Base-by-base conservation (phyloP, 2,888 invertebrate genomes). In the Venusia cambrica region DNA sequence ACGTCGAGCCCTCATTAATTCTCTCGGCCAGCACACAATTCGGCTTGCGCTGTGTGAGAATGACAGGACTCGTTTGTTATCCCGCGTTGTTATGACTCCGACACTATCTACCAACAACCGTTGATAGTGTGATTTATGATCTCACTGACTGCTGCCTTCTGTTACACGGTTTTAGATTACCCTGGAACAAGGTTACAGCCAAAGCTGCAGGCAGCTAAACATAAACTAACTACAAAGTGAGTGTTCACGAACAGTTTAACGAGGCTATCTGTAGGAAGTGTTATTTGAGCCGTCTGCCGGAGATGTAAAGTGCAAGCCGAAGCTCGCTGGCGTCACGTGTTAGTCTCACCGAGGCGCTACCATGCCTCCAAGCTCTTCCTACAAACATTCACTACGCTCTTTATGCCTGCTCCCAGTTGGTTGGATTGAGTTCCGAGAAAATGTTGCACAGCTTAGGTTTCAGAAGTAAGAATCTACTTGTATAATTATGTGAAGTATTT, bases 51-150 rank as follows among this genome's bases (percentile, higher is more conserved):
- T 65, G 66, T 62, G 64, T 74, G 70, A 64, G 64, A 67, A 63
- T 73, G 75, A 73, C 74, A 73, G 71, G 66, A 62, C 65, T 69
- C 74, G 71, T 76, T 76, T 70, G 66, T 74, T 74, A 73, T 54
- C 68, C 66, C 57, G 57, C 57, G 64, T 63, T 70, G 67, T 62
- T 70, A 65, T 66, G 64, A 64, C 55, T 57, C 58, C 51, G 53
- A 65, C 66, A 71, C 63, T 71, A 69, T 69, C 66, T 70, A 68
- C 67, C 65, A 69, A 62, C 68, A 69, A 60, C 47, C 55, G 50
- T 54, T 57, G 57, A 69, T 62, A 57, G 45, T 47, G 46, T 62
- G 55, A 58, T 62, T 59, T 58, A 55, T 45, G 44, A 54, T 45
- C 41, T 51, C 46, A 38, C 35, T 17, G 37, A 36, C 34, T 51